A percentile compares a stretch with the other conserved stretches of the same genome.
phyloP scores from a whole-genome alignment of 2,888 invertebrate species.

The Myopa testacea region DNA sequence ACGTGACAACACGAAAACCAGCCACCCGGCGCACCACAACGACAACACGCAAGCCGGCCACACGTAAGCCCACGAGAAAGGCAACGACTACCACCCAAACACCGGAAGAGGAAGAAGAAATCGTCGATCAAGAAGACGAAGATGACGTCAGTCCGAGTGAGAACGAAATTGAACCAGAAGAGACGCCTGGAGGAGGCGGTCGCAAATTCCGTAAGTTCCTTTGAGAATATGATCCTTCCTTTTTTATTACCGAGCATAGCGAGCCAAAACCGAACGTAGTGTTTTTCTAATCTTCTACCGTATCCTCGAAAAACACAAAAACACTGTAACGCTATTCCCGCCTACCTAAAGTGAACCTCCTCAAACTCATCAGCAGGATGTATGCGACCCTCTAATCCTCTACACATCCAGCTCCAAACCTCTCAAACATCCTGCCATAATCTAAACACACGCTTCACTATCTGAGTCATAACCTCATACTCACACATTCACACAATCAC shows the following conservation, averaged over 20 bases:
- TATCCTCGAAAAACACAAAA: conserved; percentile 34
- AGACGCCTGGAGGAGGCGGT: conserved; percentile 49
- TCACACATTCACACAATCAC: conserved; percentile 13
- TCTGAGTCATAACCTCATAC: neutral
- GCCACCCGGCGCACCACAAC: conserved; percentile 63
- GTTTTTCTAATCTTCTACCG: conserved; percentile 53
- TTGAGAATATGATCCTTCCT: conserved; percentile 13
- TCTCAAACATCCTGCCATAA: conserved; percentile 11
- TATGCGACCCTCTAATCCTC: conserved; percentile 37
- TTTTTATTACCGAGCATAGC: conserved; percentile 50
- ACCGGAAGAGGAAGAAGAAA: conserved; percentile 58
- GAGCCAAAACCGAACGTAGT: conserved; percentile 54
- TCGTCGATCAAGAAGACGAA: conserved; percentile 62
- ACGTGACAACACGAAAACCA: conserved; percentile 59
- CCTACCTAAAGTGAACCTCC: conserved; percentile 27
- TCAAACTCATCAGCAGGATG: conserved; percentile 37
- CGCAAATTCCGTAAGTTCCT: conserved; percentile 67
- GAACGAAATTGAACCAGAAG: conserved; percentile 60
- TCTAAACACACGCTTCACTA: conserved; percentile 20
- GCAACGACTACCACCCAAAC: conserved; percentile 61
- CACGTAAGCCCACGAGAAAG: conserved; percentile 61
- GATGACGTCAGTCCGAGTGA: conserved; percentile 61
- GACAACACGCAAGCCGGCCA: conserved; percentile 68
- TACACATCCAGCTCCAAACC: neutral
- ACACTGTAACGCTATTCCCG: neutral